Base-by-base conservation (phyloP, 1,140 invertebrate genomes). In the Periplaneta americana region DNA sequence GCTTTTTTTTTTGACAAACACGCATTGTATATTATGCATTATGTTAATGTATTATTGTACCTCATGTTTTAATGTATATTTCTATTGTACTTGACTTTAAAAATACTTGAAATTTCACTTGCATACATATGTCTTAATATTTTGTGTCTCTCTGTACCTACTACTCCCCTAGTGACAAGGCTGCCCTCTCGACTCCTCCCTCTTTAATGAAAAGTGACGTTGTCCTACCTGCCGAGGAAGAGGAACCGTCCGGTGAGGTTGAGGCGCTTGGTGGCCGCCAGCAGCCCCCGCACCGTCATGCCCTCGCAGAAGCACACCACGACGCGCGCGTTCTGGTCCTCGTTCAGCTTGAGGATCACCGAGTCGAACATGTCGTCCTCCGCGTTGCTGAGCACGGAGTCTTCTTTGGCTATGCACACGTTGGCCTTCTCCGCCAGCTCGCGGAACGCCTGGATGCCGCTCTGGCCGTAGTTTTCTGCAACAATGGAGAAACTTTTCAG, bases 221-320 rank as follows among this genome's bases (percentile, higher is more conserved):
- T 11, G 74, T 2, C 84, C 86, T 88, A 93, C 93, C 93, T 94
- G 84, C 93, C 93, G 81, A 95, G 90, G 83, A 94, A 90, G 74
- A 94, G 88, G 84, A 94, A 94, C 82, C 91, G 87, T 48, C 91
- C 91, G 4, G 89, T 91, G n/a, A 91, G 87, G 83, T 92, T 91
- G n/a, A 92, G 86, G 48, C 92, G 88, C 83, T 91, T 90, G 3
- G 92, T 91, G 1, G 94, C 94, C 82, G 89, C 89, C 81, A 96
- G 88, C n/a, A 96, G 87, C 18, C 91, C 91, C 80, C 91, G 87
- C 57, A 96, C 92, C 0, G 94, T 95, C 85, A 91, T 90, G 6
- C 95, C 95, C 88, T 96, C 94, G 87, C 95, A 96, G 89, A 96
- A 96, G 87, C 95, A 96, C 4, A 96, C 93, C n/a, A 95, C 92